These are phyloP conservation scores for Drosophila atroscutellata DNA, from an alignment of 2,888 invertebrate genomes.

Conservation along the genomic window DNA sequence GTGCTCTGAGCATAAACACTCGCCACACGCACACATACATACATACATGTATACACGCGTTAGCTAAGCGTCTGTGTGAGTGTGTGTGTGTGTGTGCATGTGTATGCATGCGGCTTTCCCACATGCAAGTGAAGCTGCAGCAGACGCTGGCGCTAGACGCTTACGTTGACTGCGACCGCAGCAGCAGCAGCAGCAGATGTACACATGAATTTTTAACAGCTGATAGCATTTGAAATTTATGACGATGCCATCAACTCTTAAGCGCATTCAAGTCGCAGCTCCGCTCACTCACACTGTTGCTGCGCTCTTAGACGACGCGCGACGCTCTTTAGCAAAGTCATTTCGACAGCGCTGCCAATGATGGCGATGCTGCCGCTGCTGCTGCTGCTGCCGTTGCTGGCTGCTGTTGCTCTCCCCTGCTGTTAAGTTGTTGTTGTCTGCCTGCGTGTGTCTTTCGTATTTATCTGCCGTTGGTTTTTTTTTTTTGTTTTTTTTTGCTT, in stretches of 20 bases:
- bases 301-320: conserved; percentile 37
- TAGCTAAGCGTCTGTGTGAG: neutral
- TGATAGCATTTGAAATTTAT: conserved; percentile 74
- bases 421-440: conserved; percentile 34
- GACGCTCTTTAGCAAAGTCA: conserved; percentile 32
- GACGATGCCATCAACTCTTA: conserved; percentile 49
- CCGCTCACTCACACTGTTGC: conserved; percentile 16
- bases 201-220: conserved; percentile 67
- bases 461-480: conserved; percentile 16
- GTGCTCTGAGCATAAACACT: conserved; percentile 35
- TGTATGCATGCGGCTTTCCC: conserved; percentile 39
- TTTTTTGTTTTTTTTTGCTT: neutral
- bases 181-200: conserved; percentile 56
- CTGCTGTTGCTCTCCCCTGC: conserved; percentile 12
- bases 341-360: conserved; percentile 33
- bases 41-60: neutral
- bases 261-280: conserved; percentile 19
- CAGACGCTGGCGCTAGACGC: conserved; percentile 30
- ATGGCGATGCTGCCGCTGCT: conserved; percentile 30
- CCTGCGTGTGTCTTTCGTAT: conserved; percentile 32
- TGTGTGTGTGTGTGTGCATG: neutral
- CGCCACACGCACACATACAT: conserved; percentile 1
- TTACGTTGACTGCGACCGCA: conserved; percentile 17
- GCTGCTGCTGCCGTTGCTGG: conserved; percentile 5
- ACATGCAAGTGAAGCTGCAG: conserved; percentile 46